A percentile compares a stretch with the other conserved stretches of the same genome.
Conservation (phyloP, 2,888 invertebrate genomes). For the Caenorhabditis plicata region DNA sequence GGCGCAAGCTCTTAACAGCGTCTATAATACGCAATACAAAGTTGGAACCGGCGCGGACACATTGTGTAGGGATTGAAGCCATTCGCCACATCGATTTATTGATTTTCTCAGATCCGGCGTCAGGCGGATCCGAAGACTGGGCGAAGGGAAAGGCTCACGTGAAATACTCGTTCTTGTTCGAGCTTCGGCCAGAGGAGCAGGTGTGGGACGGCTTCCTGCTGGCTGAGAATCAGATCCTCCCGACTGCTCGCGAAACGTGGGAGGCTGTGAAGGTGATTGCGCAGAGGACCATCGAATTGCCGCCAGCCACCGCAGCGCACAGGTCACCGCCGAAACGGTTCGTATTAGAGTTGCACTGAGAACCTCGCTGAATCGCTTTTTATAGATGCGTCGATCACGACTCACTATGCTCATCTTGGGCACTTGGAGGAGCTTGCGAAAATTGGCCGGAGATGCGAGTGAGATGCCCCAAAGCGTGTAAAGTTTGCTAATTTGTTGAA, state of each 20-base stretch:
- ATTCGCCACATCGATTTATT: no score
- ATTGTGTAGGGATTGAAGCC: conserved; percentile 34
- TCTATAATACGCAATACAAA: conserved; percentile 63
- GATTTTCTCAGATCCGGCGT: conserved; percentile 49
- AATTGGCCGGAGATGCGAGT: conserved; percentile 61
- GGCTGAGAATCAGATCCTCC: conserved; percentile 63
- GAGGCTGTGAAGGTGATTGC: conserved; percentile 64
- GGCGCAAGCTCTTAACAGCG: conserved; percentile 53
- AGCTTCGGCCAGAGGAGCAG: conserved; percentile 63
- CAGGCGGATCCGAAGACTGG: conserved; percentile 64
- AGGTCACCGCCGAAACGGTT: conserved; percentile 33
- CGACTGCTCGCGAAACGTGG: conserved; percentile 64
- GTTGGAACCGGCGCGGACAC: conserved; percentile 66
- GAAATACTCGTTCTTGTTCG: conserved; percentile 64
- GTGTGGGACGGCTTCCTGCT: conserved; percentile 64
- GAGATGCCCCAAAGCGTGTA: conserved; percentile 56
- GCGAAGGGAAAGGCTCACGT: conserved; percentile 63
- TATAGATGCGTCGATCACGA: conserved; percentile 56
- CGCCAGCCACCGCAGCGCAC: conserved; percentile 22
- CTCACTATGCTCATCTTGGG: conserved; percentile 59
- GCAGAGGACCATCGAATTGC: conserved; percentile 44
- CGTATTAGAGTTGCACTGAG: background rate
- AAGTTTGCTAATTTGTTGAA: no score
- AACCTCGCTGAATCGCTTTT: no score
- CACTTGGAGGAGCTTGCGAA: conserved; percentile 58